phyloP scores from a whole-genome alignment of 2,113 vertebrate genomes.

The Cyprinus carpio region DNA sequence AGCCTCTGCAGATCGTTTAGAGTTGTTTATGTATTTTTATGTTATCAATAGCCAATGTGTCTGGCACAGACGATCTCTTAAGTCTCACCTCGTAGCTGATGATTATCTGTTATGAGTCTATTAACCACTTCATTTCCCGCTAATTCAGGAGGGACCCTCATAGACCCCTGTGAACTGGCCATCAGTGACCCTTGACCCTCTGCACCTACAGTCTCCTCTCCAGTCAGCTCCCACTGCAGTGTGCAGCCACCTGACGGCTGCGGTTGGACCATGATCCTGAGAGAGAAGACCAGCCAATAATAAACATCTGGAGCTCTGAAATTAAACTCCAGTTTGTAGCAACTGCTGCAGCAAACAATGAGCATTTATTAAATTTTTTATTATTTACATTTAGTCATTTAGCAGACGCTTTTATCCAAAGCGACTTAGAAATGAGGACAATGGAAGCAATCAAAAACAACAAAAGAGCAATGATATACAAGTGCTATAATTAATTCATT shows the following conservation, averaged over 20 bases:
- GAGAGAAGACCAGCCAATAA: neutral
- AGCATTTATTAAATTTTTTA: no score
- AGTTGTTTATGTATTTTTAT: neutral
- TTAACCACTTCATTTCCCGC: slow-evolving; percentile 77
- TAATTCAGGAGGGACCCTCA: slow-evolving; percentile 77
- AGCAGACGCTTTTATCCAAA: no score
- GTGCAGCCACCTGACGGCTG: slow-evolving; percentile 70
- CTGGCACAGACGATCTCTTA: neutral
- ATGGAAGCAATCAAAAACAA: no score
- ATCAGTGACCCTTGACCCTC: slow-evolving; percentile 59
- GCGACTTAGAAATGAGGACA: no score
- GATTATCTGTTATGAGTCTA: slow-evolving; percentile 76
- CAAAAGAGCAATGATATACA: no score
- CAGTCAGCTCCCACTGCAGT: slow-evolving; percentile 76
- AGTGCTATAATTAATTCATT: no score
- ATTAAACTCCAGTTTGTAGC: neutral
- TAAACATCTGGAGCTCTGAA: neutral
- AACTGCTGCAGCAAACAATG: no score
- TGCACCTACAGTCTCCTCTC: slow-evolving; percentile 70
- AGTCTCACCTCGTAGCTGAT: slow-evolving; percentile 79
- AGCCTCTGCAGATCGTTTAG: slow-evolving; percentile 71
- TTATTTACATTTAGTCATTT: no score
- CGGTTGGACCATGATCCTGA: slow-evolving; percentile 78
- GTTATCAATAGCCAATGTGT: neutral
- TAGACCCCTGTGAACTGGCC: slow-evolving; percentile 54